phyloP scores from a whole-genome alignment of 2,888 invertebrate species.

The Caenorhabditis plicata region DNA sequence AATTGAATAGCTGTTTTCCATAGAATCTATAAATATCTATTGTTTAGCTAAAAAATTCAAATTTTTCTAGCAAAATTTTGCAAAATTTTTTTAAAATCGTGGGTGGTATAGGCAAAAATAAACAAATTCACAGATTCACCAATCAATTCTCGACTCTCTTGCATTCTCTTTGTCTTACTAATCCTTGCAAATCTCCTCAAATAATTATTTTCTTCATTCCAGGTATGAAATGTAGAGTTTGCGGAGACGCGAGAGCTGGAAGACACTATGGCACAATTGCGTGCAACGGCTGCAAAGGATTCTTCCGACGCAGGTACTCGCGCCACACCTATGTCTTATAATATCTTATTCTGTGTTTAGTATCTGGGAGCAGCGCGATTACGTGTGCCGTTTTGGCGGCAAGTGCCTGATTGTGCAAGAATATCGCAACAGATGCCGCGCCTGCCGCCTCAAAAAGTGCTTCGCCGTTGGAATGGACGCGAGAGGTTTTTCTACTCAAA shows the following conservation, averaged over 20 bases:
- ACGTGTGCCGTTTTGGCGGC: constrained; percentile 51
- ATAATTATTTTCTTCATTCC: neutral
- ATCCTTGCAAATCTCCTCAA: neutral
- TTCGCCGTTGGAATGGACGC: constrained; percentile 58
- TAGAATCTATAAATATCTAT: too few relatives aligned
- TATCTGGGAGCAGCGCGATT: constrained; percentile 57
- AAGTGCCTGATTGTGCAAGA: constrained; percentile 55
- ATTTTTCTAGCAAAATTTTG: constrained; percentile 1
- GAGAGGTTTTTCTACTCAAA: constrained; percentile 20
- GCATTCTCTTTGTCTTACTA: neutral
- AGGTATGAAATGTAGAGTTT: constrained; percentile 54
- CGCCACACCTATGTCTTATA: neutral
- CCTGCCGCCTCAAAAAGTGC: constrained; percentile 47
- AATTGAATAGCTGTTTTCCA: too few relatives aligned
- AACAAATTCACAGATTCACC: neutral
- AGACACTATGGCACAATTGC: constrained; percentile 55
- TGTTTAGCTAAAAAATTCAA: neutral
- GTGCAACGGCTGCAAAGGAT: constrained; percentile 51
- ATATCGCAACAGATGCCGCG: constrained; percentile 52
- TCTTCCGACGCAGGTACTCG: constrained; percentile 25
- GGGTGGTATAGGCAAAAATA: too few relatives aligned
- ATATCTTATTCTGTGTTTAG: constrained; percentile 15
- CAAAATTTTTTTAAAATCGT: constrained; percentile 4
- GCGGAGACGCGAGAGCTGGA: constrained; percentile 52
- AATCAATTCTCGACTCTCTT: neutral